Base-by-base conservation (phyloP, 2,797 vertebrate genomes). In the Betta splendens region DNA sequence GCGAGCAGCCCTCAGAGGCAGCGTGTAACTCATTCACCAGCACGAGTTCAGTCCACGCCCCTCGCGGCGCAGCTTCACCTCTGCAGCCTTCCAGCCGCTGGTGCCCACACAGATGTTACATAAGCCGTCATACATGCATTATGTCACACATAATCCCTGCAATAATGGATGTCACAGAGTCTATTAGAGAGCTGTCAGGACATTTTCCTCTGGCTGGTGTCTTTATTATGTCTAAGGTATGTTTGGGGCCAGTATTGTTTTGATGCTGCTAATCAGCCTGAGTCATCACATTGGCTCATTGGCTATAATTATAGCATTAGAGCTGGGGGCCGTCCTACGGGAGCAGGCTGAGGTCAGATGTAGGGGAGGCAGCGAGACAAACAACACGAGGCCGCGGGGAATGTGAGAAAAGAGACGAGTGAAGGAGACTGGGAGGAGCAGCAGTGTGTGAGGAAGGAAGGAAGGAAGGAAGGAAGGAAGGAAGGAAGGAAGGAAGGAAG, bases 301-400 rank as follows among this genome's bases (percentile, higher is more conserved):
- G 55, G 68, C 66, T 69, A 35, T 73, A 75, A 80, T 84, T 72
- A 74, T 53, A 65, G 79, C 67, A 72, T 80, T 56, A 82, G 66
- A 72, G 52, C 49, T 16, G 49, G 51, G 38, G 61, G 57, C 21
- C 7, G 50, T 74, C 61, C 49, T 58, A 3, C 1, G 38, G 38
- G 62, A 65, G 45, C 42, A 17, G 36, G 10, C 9, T 3, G 54
- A 48, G 43, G 47, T 48, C 22, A 32, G 31, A 7, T 51, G 38
- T 42, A 66, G 45, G 58, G 46, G 29, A 37, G 26, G 18, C 32
- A 7, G 31, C 33, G 42, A 51, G 40, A 40, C 5, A 46, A 38
- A 39, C 0, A 25, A 33, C n/a, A n/a, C n/a, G n/a, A n/a, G n/a
- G n/a, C n/a, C n/a, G n/a, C n/a, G n/a, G n/a, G n/a, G n/a, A n/a